Base-by-base conservation (phyloP, 92 coral and sea anemone species). In the Phenganax marumi region DNA sequence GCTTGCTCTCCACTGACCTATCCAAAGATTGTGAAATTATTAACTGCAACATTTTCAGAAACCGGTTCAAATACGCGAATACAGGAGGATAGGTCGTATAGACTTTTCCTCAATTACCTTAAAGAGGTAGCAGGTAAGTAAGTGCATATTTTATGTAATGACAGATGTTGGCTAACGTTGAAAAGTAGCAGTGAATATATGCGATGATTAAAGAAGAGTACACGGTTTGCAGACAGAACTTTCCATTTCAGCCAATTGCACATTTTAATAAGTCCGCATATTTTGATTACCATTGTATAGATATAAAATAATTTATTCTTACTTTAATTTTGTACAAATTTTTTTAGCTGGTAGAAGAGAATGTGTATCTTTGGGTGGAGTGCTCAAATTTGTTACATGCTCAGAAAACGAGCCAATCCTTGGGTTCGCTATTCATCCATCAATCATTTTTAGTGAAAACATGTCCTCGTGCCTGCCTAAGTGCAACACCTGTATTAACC, bases 111-210 rank as follows among this genome's bases (percentile, higher is more conserved):
- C 25, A 76, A 89, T 51, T 89, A 89, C 77, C 56, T 89, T 16
- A 89, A 89, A 47, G 86, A 88, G 50, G 91, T 85, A 43, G 62
- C 79, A 62, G 91, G 91, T 89, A 57, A 84, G 91, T 89, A 57
- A 84, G 70, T 10, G 70, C 43, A 33, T 5, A 33, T 33, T 0
- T 33, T 33, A 5, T 33, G 43, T 33, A 5, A 33, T 5, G 43
- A 5, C 5, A 33, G 43, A 33, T 33, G 43, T 5, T 33, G n/a
- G n/a, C n/a, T n/a, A n/a, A n/a, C n/a, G n/a, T n/a, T n/a, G n/a
- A n/a, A n/a, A n/a, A n/a, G n/a, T n/a, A n/a, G n/a, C n/a, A n/a
- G n/a, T n/a, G n/a, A n/a, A n/a, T n/a, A n/a, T n/a, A n/a, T n/a
- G n/a, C n/a, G n/a, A n/a, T n/a, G n/a, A n/a, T n/a, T n/a, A n/a